Evolutionary conservation across 2,888 invertebrate genomes (phyloP).

Genomic region (Ormyrus nitidulus): DNA sequence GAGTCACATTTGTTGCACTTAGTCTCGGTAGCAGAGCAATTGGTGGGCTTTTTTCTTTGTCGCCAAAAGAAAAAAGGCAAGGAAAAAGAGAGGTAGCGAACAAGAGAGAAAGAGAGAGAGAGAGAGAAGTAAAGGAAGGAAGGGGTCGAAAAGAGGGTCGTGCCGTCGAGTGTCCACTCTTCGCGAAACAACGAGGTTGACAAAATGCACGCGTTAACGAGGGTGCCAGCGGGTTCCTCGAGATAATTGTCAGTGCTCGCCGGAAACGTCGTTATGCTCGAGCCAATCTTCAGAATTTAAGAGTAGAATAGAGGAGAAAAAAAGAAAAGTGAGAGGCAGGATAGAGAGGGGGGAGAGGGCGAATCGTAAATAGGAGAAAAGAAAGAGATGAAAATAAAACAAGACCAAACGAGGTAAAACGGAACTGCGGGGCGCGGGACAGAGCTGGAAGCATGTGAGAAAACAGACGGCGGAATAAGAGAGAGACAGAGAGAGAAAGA

Average conservation of each 20-base stretch:
- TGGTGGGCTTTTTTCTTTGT: neutral
- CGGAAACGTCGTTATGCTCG: conserved; percentile 59
- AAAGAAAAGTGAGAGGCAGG: conserved; percentile 14
- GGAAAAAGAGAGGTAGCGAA: neutral
- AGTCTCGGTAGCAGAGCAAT: neutral
- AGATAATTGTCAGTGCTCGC: conserved; percentile 67
- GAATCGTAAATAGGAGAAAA: conserved; percentile 4
- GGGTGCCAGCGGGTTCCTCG: conserved; percentile 57
- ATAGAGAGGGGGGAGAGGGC: neutral
- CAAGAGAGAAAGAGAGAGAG: neutral
- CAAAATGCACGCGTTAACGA: conserved; percentile 64
- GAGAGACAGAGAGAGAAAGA: neutral
- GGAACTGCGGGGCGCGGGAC: neutral
- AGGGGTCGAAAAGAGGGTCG: conserved; percentile 47
- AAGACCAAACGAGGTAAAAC: conserved; percentile 17
- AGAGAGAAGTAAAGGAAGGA: neutral
- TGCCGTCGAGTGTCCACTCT: conserved; percentile 44
- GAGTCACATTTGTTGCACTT: conserved; percentile 7
- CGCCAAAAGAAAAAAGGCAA: neutral
- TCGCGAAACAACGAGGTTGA: conserved; percentile 59
- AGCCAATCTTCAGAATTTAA: conserved; percentile 67
- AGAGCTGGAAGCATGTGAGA: neutral
- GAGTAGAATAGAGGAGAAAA: conserved; percentile 57
- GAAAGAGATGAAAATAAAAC: conserved; percentile 17
- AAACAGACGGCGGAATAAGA: conserved; percentile 12